A percentile compares a stretch with the other conserved stretches of the same genome.
phyloP scores from a whole-genome alignment of 2,797 vertebrate species.

The Okamejei kenojei region DNA sequence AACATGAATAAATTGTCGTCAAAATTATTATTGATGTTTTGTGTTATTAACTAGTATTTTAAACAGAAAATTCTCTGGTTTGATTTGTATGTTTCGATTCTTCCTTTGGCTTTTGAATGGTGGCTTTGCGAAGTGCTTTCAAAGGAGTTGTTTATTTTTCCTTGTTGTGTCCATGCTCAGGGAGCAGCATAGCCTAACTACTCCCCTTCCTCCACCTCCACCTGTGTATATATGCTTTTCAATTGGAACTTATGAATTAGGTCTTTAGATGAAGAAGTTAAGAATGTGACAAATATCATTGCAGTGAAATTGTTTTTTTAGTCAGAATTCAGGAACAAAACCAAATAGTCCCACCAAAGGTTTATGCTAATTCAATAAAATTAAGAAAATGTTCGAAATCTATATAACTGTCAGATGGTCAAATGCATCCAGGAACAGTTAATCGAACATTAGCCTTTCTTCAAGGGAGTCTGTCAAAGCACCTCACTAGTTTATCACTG shows the following conservation, averaged over 20 bases:
- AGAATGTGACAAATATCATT: not conserved
- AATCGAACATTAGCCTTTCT: not conserved
- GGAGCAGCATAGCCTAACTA: not conserved
- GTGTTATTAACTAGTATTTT: not conserved
- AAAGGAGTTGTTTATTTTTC: not conserved
- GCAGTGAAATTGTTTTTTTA: not conserved
- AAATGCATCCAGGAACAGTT: not conserved
- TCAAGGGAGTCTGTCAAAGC: not conserved
- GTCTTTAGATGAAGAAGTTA: not conserved
- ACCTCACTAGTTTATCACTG: not conserved
- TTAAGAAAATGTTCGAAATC: not conserved
- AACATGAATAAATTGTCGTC: not conserved
- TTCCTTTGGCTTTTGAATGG: not conserved
- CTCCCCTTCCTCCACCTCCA: not conserved
- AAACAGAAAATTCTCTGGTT: not conserved
- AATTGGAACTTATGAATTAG: not conserved
- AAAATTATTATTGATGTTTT: not conserved
- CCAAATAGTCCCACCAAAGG: not conserved
- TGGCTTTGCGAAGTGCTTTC: not conserved
- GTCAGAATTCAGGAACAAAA: not conserved
- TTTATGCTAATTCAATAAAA: not conserved
- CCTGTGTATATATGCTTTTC: not conserved
- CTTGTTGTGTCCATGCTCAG: not conserved
- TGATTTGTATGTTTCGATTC: not conserved
- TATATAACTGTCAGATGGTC: not conserved